A percentile compares a stretch with the other conserved stretches of the same genome.
Conservation (phyloP, 1,140 invertebrate genomes). For the Phymastichus coffea region DNA sequence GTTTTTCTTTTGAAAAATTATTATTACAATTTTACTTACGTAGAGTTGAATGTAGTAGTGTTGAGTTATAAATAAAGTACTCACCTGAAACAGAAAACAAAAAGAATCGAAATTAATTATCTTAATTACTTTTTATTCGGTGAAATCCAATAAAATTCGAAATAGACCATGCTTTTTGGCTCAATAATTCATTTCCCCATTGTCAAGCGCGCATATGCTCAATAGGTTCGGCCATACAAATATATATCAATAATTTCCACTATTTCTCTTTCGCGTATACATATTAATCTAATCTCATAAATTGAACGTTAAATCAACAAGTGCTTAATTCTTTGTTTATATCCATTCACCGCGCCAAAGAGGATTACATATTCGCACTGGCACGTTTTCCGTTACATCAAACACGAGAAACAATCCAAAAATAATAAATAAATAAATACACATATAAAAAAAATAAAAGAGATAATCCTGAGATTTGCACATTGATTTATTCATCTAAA, state of each 20-base stretch:
- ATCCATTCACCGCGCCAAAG: too few species aligned
- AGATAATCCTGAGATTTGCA: neutral
- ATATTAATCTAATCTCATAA: too few species aligned
- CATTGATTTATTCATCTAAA: conserved; percentile 13
- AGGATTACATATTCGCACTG: too few species aligned
- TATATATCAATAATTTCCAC: too few species aligned
- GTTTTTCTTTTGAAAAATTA: neutral
- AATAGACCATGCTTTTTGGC: neutral
- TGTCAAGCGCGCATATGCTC: too few species aligned
- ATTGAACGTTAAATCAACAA: too few species aligned
- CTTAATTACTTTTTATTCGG: too few species aligned
- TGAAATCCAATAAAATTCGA: neutral
- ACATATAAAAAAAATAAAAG: neutral
- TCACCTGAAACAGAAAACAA: conserved; percentile 16
- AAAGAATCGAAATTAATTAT: neutral
- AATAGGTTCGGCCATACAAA: too few species aligned
- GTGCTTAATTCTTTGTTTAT: too few species aligned
- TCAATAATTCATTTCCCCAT: too few species aligned
- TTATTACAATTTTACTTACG: neutral
- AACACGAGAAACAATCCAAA: neutral
- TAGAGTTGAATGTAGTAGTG: neutral
- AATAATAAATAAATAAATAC: neutral
- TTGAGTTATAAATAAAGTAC: neutral
- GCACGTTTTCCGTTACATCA: too few species aligned
- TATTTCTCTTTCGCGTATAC: too few species aligned